phyloP scores from a whole-genome alignment of 2,113 vertebrate genomes.

The Seriola quinqueradiata region DNA sequence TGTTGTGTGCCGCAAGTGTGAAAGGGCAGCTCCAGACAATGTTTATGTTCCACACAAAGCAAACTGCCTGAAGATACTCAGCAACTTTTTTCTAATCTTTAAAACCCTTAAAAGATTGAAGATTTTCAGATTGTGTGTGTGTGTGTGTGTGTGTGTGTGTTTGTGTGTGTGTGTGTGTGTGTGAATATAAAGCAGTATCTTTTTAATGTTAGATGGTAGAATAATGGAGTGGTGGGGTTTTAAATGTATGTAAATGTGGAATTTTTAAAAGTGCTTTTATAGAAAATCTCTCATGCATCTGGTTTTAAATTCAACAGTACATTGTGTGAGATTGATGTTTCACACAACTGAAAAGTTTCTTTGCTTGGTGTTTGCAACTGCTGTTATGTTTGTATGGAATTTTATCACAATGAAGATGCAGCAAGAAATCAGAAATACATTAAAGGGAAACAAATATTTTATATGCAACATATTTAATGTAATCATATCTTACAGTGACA shows the following conservation, averaged over 20 bases:
- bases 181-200: too few relatives aligned
- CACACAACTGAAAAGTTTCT: not conserved
- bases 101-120: not conserved
- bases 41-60: not conserved
- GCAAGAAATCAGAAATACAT: not conserved
- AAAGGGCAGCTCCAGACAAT: too few relatives aligned
- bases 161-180: too few relatives aligned
- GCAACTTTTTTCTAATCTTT: not conserved
- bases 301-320: not conserved
- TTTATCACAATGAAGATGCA: not conserved
- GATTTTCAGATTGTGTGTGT: too few relatives aligned
- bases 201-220: too few relatives aligned
- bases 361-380: not conserved
- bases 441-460: too few relatives aligned
- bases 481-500: not conserved
- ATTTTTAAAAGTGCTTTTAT: constrained; percentile 7
- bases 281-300: not conserved
- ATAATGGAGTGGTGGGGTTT: not conserved
- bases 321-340: not conserved
- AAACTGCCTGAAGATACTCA: not conserved
- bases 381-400: not conserved
- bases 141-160: too few relatives aligned
- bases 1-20: too few relatives aligned
- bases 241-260: not conserved
- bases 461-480: too few relatives aligned